These are phyloP conservation scores for Synergus umbraculus DNA, from an alignment of 2,888 invertebrate species.

Conservation along the genomic window DNA sequence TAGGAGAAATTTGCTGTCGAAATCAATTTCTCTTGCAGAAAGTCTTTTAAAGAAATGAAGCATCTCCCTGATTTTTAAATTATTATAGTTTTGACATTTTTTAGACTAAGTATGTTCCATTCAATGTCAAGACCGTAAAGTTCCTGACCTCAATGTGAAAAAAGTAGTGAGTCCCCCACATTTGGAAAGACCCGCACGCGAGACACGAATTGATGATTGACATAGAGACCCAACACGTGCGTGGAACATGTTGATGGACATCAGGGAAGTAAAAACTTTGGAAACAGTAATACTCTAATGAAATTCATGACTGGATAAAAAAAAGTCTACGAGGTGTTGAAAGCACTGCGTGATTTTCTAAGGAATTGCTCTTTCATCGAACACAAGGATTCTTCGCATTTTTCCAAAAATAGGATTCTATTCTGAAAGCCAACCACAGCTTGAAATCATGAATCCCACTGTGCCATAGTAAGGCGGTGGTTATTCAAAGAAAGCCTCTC, in stretches of 20 bases:
- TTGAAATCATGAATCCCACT: background rate
- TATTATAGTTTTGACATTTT: background rate
- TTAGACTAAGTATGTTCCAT: background rate
- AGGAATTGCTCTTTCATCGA: background rate
- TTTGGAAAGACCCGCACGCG: slow-evolving; percentile 11
- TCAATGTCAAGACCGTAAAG: background rate
- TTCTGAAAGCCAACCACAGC: background rate
- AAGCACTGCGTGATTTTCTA: background rate
- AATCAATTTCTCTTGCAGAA: background rate
- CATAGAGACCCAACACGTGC: slow-evolving; percentile 68
- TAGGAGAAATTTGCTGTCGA: background rate
- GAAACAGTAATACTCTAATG: background rate
- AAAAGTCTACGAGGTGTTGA: background rate
- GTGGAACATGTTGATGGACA: slow-evolving; percentile 53
- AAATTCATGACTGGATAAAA: background rate
- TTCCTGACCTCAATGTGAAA: background rate
- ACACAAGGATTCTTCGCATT: background rate
- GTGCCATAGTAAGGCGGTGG: background rate
- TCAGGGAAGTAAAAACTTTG: background rate
- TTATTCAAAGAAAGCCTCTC: background rate
- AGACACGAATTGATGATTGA: slow-evolving; percentile 67
- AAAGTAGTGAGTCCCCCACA: background rate
- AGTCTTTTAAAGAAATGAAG: background rate
- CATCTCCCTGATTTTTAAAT: too few species aligned
- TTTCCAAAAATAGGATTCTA: slow-evolving; percentile 13